Evolutionary conservation across 2,113 vertebrate genomes (phyloP).

Genomic region (Indri indri): DNA sequence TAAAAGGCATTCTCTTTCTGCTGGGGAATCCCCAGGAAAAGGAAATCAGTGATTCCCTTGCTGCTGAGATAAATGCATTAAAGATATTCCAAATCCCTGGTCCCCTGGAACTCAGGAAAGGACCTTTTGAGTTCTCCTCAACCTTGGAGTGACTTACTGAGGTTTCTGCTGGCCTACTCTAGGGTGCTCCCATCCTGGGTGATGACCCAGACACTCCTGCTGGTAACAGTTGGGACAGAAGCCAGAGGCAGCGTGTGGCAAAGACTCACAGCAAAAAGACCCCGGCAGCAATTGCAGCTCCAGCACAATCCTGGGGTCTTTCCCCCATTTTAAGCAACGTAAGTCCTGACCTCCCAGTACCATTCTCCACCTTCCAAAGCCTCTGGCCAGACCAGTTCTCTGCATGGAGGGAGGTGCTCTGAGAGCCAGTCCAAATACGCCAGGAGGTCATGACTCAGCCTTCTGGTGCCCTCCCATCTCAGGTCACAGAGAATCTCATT

Average conservation of each 20-base stretch:
- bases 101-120: not conserved
- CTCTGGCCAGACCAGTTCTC: not conserved
- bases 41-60: not conserved
- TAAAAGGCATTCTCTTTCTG: slow-evolving; percentile 41
- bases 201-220: not conserved
- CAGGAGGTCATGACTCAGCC: slow-evolving; percentile 27
- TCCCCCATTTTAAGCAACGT: not conserved
- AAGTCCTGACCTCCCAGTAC: not conserved
- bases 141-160: not conserved
- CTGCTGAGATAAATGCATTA: not conserved
- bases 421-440: not conserved
- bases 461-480: not conserved
- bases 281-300: not conserved
- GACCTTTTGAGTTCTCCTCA: not conserved
- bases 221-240: not conserved
- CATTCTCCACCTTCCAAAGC: not conserved
- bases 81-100: not conserved
- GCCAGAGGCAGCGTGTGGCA: not conserved
- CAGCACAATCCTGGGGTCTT: not conserved
- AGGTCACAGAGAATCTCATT: slow-evolving; percentile 13
- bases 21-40: not conserved
- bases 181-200: not conserved
- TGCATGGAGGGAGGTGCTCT: not conserved
- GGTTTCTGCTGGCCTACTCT: not conserved
- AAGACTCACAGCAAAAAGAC: not conserved